phyloP scores from a whole-genome alignment of 2,113 vertebrate genomes.

The Sinocyclocheilus rhinocerous region DNA sequence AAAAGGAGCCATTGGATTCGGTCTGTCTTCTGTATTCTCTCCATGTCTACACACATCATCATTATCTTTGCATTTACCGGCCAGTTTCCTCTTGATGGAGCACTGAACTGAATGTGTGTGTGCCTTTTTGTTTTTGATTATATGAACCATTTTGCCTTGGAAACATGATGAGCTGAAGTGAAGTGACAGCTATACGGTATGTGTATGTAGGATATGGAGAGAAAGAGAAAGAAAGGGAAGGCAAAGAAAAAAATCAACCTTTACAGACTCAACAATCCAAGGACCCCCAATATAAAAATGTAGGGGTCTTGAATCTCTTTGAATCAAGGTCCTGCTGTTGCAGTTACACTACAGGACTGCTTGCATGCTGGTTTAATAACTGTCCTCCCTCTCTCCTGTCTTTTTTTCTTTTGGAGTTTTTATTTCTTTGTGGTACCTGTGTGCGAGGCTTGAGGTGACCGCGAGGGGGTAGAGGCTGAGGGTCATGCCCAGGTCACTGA shows the following conservation, averaged over 20 bases:
- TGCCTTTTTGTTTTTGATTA: not conserved
- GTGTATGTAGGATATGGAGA: not conserved
- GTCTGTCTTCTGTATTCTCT: not conserved
- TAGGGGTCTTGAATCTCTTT: not conserved
- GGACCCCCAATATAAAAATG: not conserved
- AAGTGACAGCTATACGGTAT: not conserved
- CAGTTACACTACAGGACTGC: not conserved
- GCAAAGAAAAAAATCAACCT: not conserved
- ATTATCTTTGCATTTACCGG: not conserved
- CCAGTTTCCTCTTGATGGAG: not conserved
- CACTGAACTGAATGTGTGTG: not conserved
- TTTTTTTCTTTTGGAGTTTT: not conserved
- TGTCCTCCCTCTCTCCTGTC: too few species aligned
- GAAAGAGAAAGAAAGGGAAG: not conserved
- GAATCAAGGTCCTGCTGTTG: not conserved
- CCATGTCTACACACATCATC: not conserved
- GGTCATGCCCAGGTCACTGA: conserved; percentile 82
- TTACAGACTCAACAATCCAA: not conserved
- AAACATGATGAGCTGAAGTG: not conserved
- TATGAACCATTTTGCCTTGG: not conserved
- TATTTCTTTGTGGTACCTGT: conserved; percentile 72
- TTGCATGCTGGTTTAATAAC: too few species aligned
- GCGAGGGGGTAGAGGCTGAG: conserved; percentile 80
- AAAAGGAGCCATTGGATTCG: not conserved
- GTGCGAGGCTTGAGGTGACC: conserved; percentile 78